Conservation (phyloP, 2,888 invertebrate genomes). For the Metellina segmentata region DNA sequence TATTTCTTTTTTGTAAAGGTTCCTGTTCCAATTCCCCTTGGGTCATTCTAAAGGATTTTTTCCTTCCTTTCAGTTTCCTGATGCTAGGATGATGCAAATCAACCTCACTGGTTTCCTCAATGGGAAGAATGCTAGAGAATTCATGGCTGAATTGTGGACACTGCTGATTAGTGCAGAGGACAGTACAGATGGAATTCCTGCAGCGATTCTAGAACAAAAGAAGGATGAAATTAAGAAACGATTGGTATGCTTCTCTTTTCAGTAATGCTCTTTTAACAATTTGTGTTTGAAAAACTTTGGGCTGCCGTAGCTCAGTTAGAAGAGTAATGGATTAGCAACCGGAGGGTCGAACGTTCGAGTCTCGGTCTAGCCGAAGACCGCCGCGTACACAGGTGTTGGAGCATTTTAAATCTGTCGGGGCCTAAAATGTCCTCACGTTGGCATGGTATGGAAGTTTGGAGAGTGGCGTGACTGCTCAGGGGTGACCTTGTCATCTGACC, state of each 20-base stretch:
- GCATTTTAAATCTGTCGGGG: too few species aligned
- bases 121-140: slow-evolving; percentile 97
- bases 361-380: too few species aligned
- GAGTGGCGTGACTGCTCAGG: too few species aligned
- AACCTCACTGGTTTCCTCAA: slow-evolving; percentile 99
- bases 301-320: too few species aligned
- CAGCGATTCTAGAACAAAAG: slow-evolving; percentile 95
- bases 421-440: too few species aligned
- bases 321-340: too few species aligned
- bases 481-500: too few species aligned
- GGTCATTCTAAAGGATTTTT: slow-evolving; percentile 32
- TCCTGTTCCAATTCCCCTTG: neutral
- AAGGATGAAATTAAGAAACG: slow-evolving; percentile 96
- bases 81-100: slow-evolving; percentile 99
- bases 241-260: slow-evolving; percentile 84
- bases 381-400: too few species aligned
- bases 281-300: too few species aligned
- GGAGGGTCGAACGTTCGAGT: too few species aligned
- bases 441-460: too few species aligned
- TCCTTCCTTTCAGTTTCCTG: slow-evolving; percentile 88
- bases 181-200: slow-evolving; percentile 96
- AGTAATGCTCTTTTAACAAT: too few species aligned
- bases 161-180: slow-evolving; percentile 96
- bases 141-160: slow-evolving; percentile 99
- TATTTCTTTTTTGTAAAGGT: neutral